phyloP scores from a whole-genome alignment of 2,113 vertebrate species.

The Pseudois nayaur region DNA sequence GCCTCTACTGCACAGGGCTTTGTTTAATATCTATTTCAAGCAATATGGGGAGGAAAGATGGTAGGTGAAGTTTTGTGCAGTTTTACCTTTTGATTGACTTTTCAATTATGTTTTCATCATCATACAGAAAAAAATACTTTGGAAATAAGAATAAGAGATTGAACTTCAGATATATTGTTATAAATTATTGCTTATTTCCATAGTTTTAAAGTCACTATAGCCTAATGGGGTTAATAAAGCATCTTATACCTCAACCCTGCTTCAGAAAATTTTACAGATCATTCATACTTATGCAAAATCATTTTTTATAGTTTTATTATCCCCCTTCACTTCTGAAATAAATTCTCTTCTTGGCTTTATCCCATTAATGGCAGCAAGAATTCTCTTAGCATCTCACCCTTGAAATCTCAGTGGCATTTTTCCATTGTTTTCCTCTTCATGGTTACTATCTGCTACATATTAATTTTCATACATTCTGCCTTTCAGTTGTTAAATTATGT shows the following conservation, averaged over 20 bases:
- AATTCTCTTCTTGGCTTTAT: not conserved
- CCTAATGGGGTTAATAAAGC: not conserved
- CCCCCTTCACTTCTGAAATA: not conserved
- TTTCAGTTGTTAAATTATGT: not conserved
- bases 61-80: not conserved
- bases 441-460: not conserved
- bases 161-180: not conserved
- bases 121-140: not conserved
- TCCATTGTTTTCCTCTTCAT: not conserved
- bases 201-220: not conserved
- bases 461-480: not conserved
- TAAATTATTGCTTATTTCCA: not conserved
- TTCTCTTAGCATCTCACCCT: not conserved
- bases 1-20: not conserved
- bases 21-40: not conserved
- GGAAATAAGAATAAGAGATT: not conserved
- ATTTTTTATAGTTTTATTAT: not conserved
- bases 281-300: not conserved
- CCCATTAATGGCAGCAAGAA: not conserved
- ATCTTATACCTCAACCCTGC: not conserved
- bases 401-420: not conserved
- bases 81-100: not conserved
- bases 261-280: not conserved
- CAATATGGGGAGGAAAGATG: not conserved
- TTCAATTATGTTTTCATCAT: not conserved